Percentiles rank a stretch among this genome's conserved stretches.
Conservation (phyloP, 2,888 invertebrate genomes). For the Phania funesta region DNA sequence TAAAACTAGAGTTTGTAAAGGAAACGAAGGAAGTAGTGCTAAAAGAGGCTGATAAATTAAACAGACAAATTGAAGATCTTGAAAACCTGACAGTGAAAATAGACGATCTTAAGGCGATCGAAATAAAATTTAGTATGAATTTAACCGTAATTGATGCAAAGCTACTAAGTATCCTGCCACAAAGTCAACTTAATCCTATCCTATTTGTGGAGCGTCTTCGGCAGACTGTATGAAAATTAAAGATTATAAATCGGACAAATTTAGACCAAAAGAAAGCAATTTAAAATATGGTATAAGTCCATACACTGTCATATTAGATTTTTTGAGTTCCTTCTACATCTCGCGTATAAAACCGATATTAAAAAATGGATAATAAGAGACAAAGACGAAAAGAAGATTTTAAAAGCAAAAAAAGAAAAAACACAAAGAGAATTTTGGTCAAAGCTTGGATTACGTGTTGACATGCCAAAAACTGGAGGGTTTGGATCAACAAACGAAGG, state of each 20-base stretch:
- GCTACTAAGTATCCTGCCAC: neutral
- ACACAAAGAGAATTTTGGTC: conserved; percentile 42
- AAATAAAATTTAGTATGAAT: neutral
- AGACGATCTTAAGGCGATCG: neutral
- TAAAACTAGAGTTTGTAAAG: conserved; percentile 12
- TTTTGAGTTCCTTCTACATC: neutral
- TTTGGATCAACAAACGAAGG: conserved; percentile 42
- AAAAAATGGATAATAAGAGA: neutral
- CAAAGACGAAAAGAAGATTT: neutral
- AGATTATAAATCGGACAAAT: too few relatives aligned
- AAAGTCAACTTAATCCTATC: neutral
- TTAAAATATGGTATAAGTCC: neutral
- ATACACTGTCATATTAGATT: neutral
- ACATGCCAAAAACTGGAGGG: conserved; percentile 43
- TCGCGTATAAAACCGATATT: neutral
- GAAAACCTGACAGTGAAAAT: neutral
- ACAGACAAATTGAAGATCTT: neutral
- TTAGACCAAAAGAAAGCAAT: too few relatives aligned
- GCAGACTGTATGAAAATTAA: neutral
- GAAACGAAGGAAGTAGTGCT: neutral
- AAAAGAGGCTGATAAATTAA: neutral
- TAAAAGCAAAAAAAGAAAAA: neutral
- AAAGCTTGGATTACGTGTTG: conserved; percentile 42
- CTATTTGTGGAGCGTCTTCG: neutral
- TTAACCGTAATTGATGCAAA: neutral